Evolutionary conservation across 2,797 vertebrate genomes (phyloP).

Genomic region (Thamnophis elegans): DNA sequence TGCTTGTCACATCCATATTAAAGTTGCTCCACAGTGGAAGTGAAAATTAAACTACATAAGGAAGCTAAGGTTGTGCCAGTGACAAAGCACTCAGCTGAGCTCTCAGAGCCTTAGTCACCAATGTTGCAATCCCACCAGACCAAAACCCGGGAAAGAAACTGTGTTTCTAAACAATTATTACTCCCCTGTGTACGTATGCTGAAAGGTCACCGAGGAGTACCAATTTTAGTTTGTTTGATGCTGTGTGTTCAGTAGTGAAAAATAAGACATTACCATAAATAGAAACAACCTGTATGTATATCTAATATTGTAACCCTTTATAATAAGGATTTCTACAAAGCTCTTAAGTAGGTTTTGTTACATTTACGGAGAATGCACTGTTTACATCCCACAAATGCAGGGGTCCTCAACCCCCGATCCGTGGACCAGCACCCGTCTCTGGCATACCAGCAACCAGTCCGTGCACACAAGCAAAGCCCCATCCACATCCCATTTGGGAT

Average conservation of each 20-base stretch:
- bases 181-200: no score
- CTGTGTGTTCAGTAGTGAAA: not conserved
- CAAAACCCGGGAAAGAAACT: not conserved
- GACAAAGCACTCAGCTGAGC: not conserved
- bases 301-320: not conserved
- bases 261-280: not conserved
- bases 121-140: not conserved
- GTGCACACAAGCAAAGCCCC: no score
- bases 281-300: not conserved
- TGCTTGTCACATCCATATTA: not conserved
- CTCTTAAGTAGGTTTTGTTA: not conserved
- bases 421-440: no score
- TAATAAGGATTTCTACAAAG: not conserved
- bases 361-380: not conserved
- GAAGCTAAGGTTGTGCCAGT: not conserved
- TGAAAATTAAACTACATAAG: constrained; percentile 3
- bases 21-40: not conserved
- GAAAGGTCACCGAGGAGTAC: not conserved
- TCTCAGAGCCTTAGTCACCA: constrained; percentile 19
- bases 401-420: no score
- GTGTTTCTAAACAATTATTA: not conserved
- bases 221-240: not conserved
- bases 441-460: no score
- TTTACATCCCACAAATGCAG: not conserved
- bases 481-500: no score